Conservation (phyloP, 1,140 invertebrate species). For the Neotoxoptera formosana region DNA sequence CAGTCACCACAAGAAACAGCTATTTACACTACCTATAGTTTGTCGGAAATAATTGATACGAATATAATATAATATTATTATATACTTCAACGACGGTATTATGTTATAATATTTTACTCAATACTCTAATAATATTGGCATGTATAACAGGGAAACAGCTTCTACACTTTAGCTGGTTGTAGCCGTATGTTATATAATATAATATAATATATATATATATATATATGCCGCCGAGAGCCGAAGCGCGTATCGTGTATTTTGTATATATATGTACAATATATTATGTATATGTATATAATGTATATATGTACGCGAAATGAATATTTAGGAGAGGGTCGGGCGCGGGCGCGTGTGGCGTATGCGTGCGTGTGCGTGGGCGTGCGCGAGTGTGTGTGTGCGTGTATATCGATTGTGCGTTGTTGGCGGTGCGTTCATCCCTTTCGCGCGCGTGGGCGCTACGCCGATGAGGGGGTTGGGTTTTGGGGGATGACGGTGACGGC, state of each 20-base stretch:
- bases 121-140: too few relatives aligned
- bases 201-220: neutral
- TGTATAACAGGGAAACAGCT: neutral
- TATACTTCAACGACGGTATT: neutral
- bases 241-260: neutral
- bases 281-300: neutral
- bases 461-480: neutral
- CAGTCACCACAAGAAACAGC: too few relatives aligned
- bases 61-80: too few relatives aligned
- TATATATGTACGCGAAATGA: neutral
- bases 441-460: neutral
- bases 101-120: neutral
- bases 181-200: too few relatives aligned
- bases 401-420: slow-evolving; percentile 50
- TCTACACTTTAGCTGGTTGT: neutral
- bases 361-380: neutral
- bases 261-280: neutral
- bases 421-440: slow-evolving; percentile 49
- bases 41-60: too few relatives aligned
- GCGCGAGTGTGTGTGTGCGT: neutral
- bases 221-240: neutral
- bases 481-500: too few relatives aligned
- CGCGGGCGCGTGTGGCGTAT: neutral
- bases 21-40: too few relatives aligned
- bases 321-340: neutral